Base-by-base conservation (phyloP, 2,888 invertebrate genomes). In the Chaetoderma sp. region DNA sequence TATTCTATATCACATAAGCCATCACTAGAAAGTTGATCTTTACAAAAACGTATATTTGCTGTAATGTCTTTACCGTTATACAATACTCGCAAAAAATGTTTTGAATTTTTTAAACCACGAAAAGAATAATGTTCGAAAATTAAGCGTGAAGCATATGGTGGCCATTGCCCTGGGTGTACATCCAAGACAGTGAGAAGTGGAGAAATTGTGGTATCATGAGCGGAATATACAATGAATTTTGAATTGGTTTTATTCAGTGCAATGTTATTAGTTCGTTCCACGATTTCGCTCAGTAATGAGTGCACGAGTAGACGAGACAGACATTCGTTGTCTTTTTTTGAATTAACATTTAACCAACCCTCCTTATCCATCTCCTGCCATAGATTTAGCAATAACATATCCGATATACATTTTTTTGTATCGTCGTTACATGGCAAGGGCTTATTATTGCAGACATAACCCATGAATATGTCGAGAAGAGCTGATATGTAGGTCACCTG, bases 401-500 rank as follows among this genome's bases (percentile, higher is more conserved):
- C 56, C n/a, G n/a, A n/a, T n/a, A n/a, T n/a, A n/a, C n/a, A n/a
- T n/a, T n/a, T n/a, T n/a, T n/a, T n/a, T n/a, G n/a, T n/a, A n/a
- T n/a, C n/a, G n/a, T n/a, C n/a, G n/a, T 90, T 88, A 82, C 96
- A 96, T 0, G 96, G 96, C 47, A 95, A 84, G 0, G 91, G 89
- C 0, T 92, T 91, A 58, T 92, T 92, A 80, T 97, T 96, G 79
- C 97, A 97, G 65, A 93, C 90, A 80, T 94, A 93, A 0, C 93
- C 92, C 45, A 95, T 87, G 6, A 95, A 86, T 0, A 94, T 93
- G 84, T 96, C 97, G 68, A 93, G 89, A 0, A 94, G 89, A 0
- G 91, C 89, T 65, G 91, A 91, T 0, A 94, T 92, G 47, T 69
- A 75, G 0, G 78, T 73, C 10, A 87, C 67, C 63, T 90, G 90